Conservation (phyloP, 2,888 invertebrate genomes). For the Drosophila lacicola region DNA sequence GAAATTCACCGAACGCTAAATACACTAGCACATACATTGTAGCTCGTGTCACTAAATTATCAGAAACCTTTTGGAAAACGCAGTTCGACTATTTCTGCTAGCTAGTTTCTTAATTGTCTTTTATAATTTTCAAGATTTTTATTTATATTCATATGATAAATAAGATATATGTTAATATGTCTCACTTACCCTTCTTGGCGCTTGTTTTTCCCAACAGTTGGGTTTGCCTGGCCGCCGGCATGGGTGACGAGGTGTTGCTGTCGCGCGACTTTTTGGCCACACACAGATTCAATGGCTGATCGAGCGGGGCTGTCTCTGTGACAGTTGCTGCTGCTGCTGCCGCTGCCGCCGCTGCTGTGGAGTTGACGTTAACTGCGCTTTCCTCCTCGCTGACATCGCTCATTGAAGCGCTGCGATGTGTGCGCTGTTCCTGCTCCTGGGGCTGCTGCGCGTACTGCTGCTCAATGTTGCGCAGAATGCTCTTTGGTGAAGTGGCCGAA, state of each 20-base stretch:
- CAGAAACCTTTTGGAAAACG: too few species aligned
- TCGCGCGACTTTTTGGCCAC: constrained; percentile 86
- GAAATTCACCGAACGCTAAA: constrained; percentile 2
- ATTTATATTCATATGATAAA: background rate
- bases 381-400: constrained; percentile 86
- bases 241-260: constrained; percentile 55
- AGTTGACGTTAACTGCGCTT: constrained; percentile 51
- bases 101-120: background rate
- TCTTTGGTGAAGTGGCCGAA: constrained; percentile 83
- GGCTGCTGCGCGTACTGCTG: constrained; percentile 78
- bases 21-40: constrained; percentile 11
- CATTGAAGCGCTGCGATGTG: constrained; percentile 79
- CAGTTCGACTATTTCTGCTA: too few species aligned
- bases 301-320: constrained; percentile 69
- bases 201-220: constrained; percentile 49
- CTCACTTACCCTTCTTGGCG: constrained; percentile 76
- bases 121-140: background rate
- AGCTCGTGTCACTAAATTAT: background rate
- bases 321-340: constrained; percentile 7
- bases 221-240: constrained; percentile 52
- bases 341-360: constrained; percentile 43
- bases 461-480: constrained; percentile 82
- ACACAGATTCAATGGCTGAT: constrained; percentile 88
- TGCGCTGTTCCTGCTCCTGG: constrained; percentile 73
- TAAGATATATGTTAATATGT: background rate